Base-by-base conservation (phyloP, 2,113 vertebrate species). In the Arizona elegans region DNA sequence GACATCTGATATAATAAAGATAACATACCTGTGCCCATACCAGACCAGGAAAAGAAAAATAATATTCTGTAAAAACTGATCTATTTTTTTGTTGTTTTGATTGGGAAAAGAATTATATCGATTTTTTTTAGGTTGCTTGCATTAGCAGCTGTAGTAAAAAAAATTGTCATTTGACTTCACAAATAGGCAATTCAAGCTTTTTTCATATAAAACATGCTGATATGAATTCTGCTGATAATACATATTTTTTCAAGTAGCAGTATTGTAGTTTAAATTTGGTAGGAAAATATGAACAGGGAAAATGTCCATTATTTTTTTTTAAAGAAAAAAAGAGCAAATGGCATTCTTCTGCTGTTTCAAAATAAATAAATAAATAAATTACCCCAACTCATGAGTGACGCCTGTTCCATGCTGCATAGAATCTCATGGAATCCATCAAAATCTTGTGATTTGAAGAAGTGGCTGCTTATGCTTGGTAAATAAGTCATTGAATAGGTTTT, bases 221-320 rank as follows among this genome's bases (percentile, higher is more conserved):
- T 59, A 85, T 86, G n/a, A 85, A 90, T 59, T 86, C 1, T 17
- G 33, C 19, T 21, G 12, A 9, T 55, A 26, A 89, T 88, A 90
- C 13, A 38, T 10, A 50, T 85, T 29, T 62, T 62, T 88, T 89
- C 17, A n/a, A 89, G 87, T 13, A 59, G 43, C 70, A 92, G n/a
- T n/a, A 12, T 26, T 92, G 65, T 70, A 59, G 10, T 86, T 53
- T 91, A 90, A 54, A 70, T 91, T 90, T 90, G 53, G 93, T 88
- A 38, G 56, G 43, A 91, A 91, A 94, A 75, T 43, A 13, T 26
- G 91, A 50, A 33, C 85, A 55, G n/a, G 86, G 87, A 47, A 12
- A 91, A 43, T 86, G 12, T 85, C n/a, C 12, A 29, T n/a, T 53
- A 24, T 90, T 50, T 54, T 38, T 62, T 62, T 56, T 56, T 47